Evolutionary conservation across 1,140 invertebrate species (phyloP).

Genomic region (Nixonia krombeini): DNA sequence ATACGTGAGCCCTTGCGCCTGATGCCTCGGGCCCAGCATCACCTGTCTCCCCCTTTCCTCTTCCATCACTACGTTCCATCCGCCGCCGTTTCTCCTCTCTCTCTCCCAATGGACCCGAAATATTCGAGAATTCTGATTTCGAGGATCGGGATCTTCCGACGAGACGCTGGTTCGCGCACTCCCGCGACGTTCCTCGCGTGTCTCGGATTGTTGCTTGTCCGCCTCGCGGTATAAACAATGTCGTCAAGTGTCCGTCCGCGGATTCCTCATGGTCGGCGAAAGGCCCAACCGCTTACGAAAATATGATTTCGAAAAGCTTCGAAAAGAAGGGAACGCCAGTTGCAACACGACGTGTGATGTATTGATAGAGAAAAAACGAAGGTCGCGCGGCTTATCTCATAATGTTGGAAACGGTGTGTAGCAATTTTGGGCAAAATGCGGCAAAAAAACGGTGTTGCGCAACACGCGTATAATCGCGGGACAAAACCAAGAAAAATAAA

Average conservation of each 20-base stretch:
- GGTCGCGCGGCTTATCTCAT: too few relatives aligned
- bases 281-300: neutral
- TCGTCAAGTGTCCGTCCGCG: conserved; percentile 13
- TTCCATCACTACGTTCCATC: conserved; percentile 32
- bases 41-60: conserved; percentile 64
- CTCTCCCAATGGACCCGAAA: conserved; percentile 35
- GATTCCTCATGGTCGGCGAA: too few relatives aligned
- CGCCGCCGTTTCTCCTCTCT: conserved; percentile 25
- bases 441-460: too few relatives aligned
- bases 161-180: conserved; percentile 13
- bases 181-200: conserved; percentile 29
- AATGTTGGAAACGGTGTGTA: too few relatives aligned
- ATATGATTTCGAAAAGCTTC: too few relatives aligned
- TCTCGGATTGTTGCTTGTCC: conserved; percentile 25
- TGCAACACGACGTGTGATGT: too few relatives aligned
- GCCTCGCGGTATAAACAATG: neutral
- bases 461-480: too few relatives aligned
- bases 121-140: conserved; percentile 46
- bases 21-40: conserved; percentile 64
- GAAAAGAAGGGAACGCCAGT: too few relatives aligned
- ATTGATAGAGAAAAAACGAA: too few relatives aligned
- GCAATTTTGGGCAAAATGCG: too few relatives aligned
- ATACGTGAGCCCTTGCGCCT: conserved; percentile 26
- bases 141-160: conserved; percentile 28
- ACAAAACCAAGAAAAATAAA: too few relatives aligned